Conservation (phyloP, 2,888 invertebrate species). For the Aspidiotus destructor region DNA sequence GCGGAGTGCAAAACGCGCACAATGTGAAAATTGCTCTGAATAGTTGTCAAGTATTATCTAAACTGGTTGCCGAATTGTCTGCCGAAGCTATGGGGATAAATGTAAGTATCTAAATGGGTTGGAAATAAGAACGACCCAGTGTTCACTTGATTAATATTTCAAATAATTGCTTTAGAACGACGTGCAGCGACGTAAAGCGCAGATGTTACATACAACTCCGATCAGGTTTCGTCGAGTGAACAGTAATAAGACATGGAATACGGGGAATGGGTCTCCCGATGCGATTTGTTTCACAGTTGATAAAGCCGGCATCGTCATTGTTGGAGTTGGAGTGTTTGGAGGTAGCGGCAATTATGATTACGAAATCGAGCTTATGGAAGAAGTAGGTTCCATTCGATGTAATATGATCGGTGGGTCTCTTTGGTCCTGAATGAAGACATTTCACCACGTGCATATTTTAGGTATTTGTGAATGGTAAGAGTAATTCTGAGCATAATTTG, state of each 20-base stretch:
- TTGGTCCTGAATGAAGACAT: background rate
- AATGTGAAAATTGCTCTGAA: constrained; percentile 47
- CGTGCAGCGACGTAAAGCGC: constrained; percentile 62
- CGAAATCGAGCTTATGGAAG: constrained; percentile 78
- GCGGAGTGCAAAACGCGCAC: constrained; percentile 25
- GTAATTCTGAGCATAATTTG: constrained; percentile 21
- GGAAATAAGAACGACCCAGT: constrained; percentile 13
- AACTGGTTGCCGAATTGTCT: constrained; percentile 79
- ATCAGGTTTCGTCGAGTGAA: constrained; percentile 84
- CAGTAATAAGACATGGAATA: constrained; percentile 87
- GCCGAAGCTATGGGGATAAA: constrained; percentile 68
- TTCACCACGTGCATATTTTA: background rate
- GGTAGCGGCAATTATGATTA: constrained; percentile 84
- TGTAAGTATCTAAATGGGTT: constrained; percentile 44
- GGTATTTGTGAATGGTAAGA: constrained; percentile 8
- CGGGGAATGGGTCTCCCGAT: constrained; percentile 92
- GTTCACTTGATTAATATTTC: background rate
- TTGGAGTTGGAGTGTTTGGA: constrained; percentile 82
- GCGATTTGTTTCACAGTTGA: constrained; percentile 92
- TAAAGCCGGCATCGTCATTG: constrained; percentile 74
- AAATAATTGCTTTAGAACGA: constrained; percentile 48
- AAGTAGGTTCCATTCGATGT: constrained; percentile 46
- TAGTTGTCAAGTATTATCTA: constrained; percentile 67
- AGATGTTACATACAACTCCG: constrained; percentile 74
- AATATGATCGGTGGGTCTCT: background rate